Conservation (phyloP, 2,888 invertebrate genomes). For the Noctua janthina region DNA sequence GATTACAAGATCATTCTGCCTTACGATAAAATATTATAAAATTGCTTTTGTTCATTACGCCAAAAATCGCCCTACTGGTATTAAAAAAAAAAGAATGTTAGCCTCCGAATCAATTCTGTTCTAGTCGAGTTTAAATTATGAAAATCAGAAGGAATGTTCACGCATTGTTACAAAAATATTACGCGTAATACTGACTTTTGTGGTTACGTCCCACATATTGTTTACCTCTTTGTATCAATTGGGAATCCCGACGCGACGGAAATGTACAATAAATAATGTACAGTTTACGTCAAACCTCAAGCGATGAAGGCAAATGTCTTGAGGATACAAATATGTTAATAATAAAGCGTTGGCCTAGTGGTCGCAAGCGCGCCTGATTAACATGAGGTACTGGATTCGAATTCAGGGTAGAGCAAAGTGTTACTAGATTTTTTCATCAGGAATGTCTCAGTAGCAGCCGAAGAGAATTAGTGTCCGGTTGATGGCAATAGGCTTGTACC, state of each 20-base stretch:
- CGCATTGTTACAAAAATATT: not conserved
- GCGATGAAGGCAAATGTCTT: not conserved
- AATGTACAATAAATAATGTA: not conserved
- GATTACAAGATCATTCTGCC: not conserved
- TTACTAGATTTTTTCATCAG: not conserved
- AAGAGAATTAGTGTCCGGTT: not conserved
- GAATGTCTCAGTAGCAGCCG: too few species aligned
- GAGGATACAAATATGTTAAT: not conserved
- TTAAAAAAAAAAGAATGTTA: not conserved
- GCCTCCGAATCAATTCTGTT: not conserved
- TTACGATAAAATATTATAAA: not conserved
- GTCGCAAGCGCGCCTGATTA: not conserved
- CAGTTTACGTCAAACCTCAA: not conserved
- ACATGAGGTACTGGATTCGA: not conserved
- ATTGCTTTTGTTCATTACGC: not conserved
- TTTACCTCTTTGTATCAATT: conserved; percentile 1
- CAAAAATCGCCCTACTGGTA: not conserved
- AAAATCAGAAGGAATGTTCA: not conserved
- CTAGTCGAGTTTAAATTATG: not conserved
- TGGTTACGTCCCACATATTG: not conserved
- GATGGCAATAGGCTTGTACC: not conserved
- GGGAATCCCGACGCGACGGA: not conserved
- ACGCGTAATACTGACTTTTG: not conserved
- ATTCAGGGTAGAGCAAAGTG: not conserved
- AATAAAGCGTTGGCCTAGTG: not conserved